Evolutionary conservation across 2,888 invertebrate genomes (phyloP), one percentile per base, ranked within the genome.

Genomic region (Lypha dubia): DNA sequence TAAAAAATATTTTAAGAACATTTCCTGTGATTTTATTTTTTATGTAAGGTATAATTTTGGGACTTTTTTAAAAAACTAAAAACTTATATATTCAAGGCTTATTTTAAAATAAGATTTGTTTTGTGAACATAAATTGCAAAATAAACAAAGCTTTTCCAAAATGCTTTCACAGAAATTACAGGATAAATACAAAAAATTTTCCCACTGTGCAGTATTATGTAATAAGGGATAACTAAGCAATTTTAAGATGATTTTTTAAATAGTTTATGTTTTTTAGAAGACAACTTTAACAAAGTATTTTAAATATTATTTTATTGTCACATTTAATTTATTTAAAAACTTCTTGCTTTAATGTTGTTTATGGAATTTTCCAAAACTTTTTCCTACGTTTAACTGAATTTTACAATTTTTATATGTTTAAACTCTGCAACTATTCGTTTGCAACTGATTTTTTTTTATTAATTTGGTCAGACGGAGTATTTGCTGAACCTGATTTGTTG

Each of bases 341-440:
- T 49, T 68, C 38, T 46, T 74, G 38, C 32, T 49, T 58, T 15
- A 62, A 70, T 65, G 22, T 63, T 62, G 28, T 35, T 77, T 73
- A 49, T 63, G 76, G 53, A 71, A 76, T 60, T 75, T 79, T 75
- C 70, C 79, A 70, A 63, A 38, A 63, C 9, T 46, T 46, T 76
- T 83, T 74, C 41, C 77, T 79, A 63, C 65, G 68, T 67, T 56
- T 35, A 63, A 67, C 28, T 44, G 6, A 70, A 73, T 73, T 75
- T 73, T 73, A 56, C 32, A 65, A 60, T 76, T 65, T 53, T 80
- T 49, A 24, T 74, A 58, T 63, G 71, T 76, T 85, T 76, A 44
- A 73, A 71, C 85, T 68, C 83, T 53, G 17, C 67, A 67, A 62
- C 76, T 76, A 68, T 73, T 83, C 75, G 73, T 73, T 80, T 62